These are phyloP conservation scores for Sceliomorpha sp. DNA, from an alignment of 2,888 invertebrate species.

Conservation along the genomic window DNA sequence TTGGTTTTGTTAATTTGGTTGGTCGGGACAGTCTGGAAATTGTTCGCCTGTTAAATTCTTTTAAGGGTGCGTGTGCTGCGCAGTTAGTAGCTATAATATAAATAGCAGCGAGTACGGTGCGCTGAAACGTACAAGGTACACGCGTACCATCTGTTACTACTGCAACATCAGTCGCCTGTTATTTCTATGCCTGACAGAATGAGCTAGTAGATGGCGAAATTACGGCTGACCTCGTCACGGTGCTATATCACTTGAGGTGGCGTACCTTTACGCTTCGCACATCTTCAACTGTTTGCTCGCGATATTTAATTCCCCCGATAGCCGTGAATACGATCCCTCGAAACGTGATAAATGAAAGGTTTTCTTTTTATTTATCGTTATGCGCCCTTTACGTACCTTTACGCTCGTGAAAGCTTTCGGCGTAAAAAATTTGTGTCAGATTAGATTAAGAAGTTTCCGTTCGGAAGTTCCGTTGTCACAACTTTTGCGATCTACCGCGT, in stretches of 20 bases:
- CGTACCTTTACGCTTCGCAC: conserved; percentile 1
- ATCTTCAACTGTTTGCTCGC: neutral
- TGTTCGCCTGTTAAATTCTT: neutral
- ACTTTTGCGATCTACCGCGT: conserved; percentile 5
- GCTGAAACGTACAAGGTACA: conserved; percentile 18
- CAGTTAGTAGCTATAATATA: conserved; percentile 15
- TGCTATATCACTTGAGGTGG: conserved; percentile 7
- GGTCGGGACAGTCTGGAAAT: conserved; percentile 1
- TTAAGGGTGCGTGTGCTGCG: neutral
- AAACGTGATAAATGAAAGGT: too few relatives aligned
- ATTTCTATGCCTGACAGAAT: conserved; percentile 12
- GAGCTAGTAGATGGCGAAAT: conserved; percentile 8
- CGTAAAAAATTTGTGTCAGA: too few relatives aligned
- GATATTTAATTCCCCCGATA: too few relatives aligned
- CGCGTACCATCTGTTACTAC: conserved; percentile 21
- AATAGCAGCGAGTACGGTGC: conserved; percentile 12
- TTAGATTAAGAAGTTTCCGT: too few relatives aligned
- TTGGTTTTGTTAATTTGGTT: neutral
- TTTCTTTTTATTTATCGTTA: too few relatives aligned
- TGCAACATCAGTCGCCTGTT: conserved; percentile 21
- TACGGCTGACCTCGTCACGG: conserved; percentile 12
- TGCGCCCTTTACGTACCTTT: too few relatives aligned
- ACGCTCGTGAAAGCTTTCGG: too few relatives aligned
- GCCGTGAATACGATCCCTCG: too few relatives aligned
- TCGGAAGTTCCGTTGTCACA: conserved; percentile 3